These are phyloP conservation scores for Onychomys leucogaster DNA, from an alignment of 2,797 vertebrate genomes.

Conservation along the genomic window DNA sequence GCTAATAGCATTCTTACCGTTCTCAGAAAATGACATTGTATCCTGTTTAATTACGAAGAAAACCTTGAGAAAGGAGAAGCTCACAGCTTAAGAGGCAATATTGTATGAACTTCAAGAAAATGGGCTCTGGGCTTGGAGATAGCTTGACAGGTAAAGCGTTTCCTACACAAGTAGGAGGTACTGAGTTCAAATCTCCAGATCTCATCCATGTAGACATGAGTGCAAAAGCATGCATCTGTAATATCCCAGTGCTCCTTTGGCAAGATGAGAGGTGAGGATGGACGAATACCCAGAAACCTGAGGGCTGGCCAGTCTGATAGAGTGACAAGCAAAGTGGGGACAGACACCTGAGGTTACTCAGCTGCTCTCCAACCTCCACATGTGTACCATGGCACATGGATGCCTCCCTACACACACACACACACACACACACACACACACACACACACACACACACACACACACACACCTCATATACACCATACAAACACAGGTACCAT, in stretches of 20 bases:
- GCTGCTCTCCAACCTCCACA: background rate
- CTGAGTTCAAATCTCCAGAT: background rate
- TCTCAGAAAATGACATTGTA: background rate
- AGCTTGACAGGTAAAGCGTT: background rate
- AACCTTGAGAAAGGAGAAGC: background rate
- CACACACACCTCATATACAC: background rate
- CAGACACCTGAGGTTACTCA: background rate
- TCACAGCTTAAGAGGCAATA: background rate
- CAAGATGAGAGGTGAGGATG: background rate
- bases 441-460: background rate
- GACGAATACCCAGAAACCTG: background rate
- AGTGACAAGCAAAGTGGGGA: background rate
- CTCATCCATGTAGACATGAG: background rate
- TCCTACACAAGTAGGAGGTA: background rate
- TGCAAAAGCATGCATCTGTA: background rate
- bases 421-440: background rate
- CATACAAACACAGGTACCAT: too few species aligned
- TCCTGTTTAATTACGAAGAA: background rate
- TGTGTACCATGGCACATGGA: too few species aligned
- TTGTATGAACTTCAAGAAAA: background rate
- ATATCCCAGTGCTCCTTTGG: background rate
- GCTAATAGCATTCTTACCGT: background rate
- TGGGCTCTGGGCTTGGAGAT: background rate
- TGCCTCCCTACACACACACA: too few species aligned
- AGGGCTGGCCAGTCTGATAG: background rate